A percentile compares a stretch with the other conserved stretches of the same genome.
Conservation (phyloP, 2,797 vertebrate genomes). For the Semaprochilodus insignis region DNA sequence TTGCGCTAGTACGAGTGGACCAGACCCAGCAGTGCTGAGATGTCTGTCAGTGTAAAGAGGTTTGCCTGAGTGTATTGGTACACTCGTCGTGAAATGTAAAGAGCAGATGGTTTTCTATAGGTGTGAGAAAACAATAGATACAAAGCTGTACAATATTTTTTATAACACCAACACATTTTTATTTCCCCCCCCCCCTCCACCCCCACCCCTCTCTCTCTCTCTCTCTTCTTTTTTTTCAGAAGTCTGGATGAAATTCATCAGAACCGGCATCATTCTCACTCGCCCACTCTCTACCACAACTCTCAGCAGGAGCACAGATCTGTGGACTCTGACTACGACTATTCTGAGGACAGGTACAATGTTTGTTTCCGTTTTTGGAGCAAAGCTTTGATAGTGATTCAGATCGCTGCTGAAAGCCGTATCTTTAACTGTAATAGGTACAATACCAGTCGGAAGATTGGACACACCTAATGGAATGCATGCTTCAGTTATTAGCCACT, state of each 20-base stretch:
- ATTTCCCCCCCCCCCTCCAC: not conserved
- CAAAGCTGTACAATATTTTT: no score
- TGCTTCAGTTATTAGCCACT: not conserved
- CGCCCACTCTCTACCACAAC: slow-evolving; percentile 92
- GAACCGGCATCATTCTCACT: slow-evolving; percentile 89
- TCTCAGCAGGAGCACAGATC: slow-evolving; percentile 87
- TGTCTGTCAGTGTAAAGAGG: no score
- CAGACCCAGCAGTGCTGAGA: no score
- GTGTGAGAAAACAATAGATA: no score
- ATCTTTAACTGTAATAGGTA: not conserved
- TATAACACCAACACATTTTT: no score
- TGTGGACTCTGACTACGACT: slow-evolving; percentile 92
- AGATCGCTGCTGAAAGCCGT: not conserved
- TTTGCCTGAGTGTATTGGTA: no score
- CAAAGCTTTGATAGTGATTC: not conserved
- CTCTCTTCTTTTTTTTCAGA: slow-evolving; percentile 74
- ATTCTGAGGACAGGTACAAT: slow-evolving; percentile 96
- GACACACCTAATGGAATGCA: not conserved
- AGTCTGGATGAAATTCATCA: slow-evolving; percentile 99
- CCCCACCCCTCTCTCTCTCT: not conserved
- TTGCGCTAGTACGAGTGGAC: no score
- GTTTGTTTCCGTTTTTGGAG: not conserved
- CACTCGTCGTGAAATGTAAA: no score
- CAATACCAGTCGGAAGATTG: not conserved
- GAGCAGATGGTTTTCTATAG: no score